Percentiles rank a stretch among this genome's conserved stretches.
Conservation (phyloP, 2,797 vertebrate genomes). For the Psittacula derbiana region DNA sequence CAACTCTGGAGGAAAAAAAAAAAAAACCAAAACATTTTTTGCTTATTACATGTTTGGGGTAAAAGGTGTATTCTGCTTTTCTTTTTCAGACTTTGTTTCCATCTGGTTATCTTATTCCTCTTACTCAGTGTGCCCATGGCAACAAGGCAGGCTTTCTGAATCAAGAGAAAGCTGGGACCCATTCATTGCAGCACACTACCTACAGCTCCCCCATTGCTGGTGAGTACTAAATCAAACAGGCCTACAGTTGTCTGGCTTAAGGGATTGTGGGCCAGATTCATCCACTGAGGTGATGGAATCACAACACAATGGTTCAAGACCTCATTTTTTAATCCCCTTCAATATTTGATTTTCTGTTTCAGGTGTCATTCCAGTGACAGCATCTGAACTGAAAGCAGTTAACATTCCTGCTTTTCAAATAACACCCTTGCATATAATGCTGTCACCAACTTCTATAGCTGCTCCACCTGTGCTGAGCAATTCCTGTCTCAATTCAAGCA, state of each 20-base stretch:
- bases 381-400: constrained; percentile 70
- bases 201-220: constrained; percentile 87
- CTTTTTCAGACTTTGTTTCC: constrained; percentile 84
- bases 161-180: constrained; percentile 71
- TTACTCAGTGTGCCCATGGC: constrained; percentile 82
- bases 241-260: background rate
- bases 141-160: constrained; percentile 66
- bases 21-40: background rate
- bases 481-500: constrained; percentile 53
- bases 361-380: constrained; percentile 76
- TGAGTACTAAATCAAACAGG: constrained; percentile 38
- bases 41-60: background rate
- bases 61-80: constrained; percentile 14
- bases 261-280: rapidly evolving
- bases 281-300: background rate
- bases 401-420: constrained; percentile 77
- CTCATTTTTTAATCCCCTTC: background rate
- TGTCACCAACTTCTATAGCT: constrained; percentile 74
- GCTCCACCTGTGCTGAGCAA: constrained; percentile 71
- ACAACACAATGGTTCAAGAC: rapidly evolving
- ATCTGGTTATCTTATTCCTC: constrained; percentile 90
- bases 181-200: constrained; percentile 78
- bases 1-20: background rate
- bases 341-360: constrained; percentile 1
- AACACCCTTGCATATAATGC: constrained; percentile 77